Evolutionary conservation across 2,113 vertebrate species (phyloP).

Genomic region (Ornithorhynchus anatinus): DNA sequence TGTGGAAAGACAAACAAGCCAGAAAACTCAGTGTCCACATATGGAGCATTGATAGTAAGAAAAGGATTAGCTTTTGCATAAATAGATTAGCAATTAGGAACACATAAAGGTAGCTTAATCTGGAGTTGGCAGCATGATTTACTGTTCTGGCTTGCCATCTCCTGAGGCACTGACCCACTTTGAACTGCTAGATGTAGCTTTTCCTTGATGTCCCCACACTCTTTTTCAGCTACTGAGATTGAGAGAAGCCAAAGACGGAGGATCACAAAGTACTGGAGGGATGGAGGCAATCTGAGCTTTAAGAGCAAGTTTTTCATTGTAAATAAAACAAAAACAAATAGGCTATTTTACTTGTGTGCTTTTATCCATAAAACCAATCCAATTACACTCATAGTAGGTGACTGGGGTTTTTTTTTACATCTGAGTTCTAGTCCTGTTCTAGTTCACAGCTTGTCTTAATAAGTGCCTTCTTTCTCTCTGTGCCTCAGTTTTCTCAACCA

Average conservation of each 20-base stretch:
- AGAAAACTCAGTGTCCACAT: not conserved
- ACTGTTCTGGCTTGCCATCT: not conserved
- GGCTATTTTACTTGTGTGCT: no score
- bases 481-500: no score
- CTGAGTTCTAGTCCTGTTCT: no score
- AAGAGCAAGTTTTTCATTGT: no score
- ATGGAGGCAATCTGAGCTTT: no score
- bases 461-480: no score
- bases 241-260: not conserved
- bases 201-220: not conserved
- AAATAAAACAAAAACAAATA: no score
- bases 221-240: not conserved
- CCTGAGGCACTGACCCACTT: not conserved
- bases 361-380: no score
- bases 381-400: no score
- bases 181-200: not conserved
- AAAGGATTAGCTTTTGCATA: slow-evolving; percentile 10
- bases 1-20: not conserved
- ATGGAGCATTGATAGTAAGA: not conserved
- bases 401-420: no score
- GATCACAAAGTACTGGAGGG: no score
- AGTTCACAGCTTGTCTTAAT: no score
- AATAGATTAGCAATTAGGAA: slow-evolving; percentile 18
- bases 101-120: not conserved
- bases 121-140: not conserved